Conservation (phyloP, 2,888 invertebrate species). For the Caenorhabditis sp. region DNA sequence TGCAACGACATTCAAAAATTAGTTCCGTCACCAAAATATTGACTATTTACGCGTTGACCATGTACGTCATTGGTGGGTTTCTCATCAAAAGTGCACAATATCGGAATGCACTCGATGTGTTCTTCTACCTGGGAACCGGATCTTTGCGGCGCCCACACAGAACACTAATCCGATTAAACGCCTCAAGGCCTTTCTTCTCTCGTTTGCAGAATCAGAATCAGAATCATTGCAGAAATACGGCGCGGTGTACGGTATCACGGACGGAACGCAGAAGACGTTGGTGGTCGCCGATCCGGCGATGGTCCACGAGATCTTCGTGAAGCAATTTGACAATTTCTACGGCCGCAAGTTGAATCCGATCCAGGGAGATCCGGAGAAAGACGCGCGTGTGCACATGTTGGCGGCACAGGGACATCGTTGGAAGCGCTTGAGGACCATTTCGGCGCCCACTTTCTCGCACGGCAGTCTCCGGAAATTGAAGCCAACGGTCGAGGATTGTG, state of each 20-base stretch:
- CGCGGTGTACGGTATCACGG: constrained; percentile 63
- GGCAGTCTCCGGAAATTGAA: constrained; percentile 80
- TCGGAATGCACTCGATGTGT: too few relatives aligned
- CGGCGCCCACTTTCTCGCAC: constrained; percentile 81
- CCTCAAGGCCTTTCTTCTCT: too few relatives aligned
- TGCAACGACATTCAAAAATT: too few relatives aligned
- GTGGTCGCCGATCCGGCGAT: constrained; percentile 80
- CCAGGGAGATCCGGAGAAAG: constrained; percentile 65
- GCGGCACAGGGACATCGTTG: constrained; percentile 80
- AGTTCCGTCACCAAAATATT: too few relatives aligned
- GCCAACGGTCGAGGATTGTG: constrained; percentile 53
- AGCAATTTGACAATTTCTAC: constrained; percentile 80
- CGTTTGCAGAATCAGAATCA: too few relatives aligned
- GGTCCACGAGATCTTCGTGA: constrained; percentile 80
- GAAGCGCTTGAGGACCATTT: constrained; percentile 81
- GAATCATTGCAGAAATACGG: constrained; percentile 55
- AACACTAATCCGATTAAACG: too few relatives aligned
- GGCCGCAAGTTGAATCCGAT: constrained; percentile 79
- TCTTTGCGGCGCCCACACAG: too few relatives aligned
- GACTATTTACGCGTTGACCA: too few relatives aligned
- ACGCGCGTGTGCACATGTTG: constrained; percentile 70
- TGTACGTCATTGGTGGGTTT: too few relatives aligned
- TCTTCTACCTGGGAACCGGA: too few relatives aligned
- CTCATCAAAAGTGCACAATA: too few relatives aligned
- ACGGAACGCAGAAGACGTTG: constrained; percentile 72